phyloP scores from a whole-genome alignment of 2,797 vertebrate genomes.

The Hyperoplus immaculatus region DNA sequence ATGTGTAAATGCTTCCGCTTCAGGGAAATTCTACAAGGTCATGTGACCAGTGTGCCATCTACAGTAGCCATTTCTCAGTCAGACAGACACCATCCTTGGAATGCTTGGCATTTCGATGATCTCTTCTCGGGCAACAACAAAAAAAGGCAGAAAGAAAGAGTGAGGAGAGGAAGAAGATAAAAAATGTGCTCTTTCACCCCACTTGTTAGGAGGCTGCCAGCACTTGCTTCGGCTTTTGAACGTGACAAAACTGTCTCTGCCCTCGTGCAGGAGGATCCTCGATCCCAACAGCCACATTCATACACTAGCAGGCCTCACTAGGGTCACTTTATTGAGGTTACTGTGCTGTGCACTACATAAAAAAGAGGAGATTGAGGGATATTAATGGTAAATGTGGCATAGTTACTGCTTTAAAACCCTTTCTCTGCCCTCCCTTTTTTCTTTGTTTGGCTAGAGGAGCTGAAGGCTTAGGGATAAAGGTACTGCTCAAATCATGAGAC shows the following conservation, averaged over 20 bases:
- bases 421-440: conserved; percentile 83
- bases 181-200: conserved; percentile 75
- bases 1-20: conserved; percentile 67
- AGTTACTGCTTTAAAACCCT: conserved; percentile 85
- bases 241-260: conserved; percentile 61
- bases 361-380: conserved; percentile 85
- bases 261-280: conserved; percentile 71
- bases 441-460: conserved; percentile 89
- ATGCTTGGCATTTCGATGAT: conserved; percentile 83
- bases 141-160: conserved; percentile 57
- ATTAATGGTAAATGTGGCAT: conserved; percentile 88
- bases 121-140: conserved; percentile 59
- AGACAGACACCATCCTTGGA: conserved; percentile 78
- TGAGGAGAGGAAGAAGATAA: conserved; percentile 61
- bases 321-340: conserved; percentile 86
- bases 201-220: conserved; percentile 75
- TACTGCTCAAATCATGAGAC: conserved; percentile 88
- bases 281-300: conserved; percentile 75
- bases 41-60: conserved; percentile 79
- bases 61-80: conserved; percentile 81
- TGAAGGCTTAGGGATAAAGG: conserved; percentile 89
- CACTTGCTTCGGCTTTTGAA: conserved; percentile 74
- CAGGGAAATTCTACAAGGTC: conserved; percentile 76
- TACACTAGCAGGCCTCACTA: conserved; percentile 68
- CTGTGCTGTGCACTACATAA: conserved; percentile 75